A percentile compares a stretch with the other conserved stretches of the same genome.
Conservation (phyloP, 2,888 invertebrate species). For the Parnassius glacialis region DNA sequence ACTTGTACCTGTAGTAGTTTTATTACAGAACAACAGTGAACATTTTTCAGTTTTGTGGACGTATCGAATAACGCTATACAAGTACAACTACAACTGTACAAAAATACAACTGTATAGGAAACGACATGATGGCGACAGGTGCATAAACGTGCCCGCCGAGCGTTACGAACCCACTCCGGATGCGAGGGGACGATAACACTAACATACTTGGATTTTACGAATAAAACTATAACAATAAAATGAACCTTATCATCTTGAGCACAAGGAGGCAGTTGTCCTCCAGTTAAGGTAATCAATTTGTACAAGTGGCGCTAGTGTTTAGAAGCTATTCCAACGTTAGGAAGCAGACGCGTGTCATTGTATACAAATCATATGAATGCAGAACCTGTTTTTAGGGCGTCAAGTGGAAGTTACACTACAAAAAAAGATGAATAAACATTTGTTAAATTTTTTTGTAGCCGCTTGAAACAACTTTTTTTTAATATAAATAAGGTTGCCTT, state of each 20-base stretch:
- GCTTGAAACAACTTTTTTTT: too few species aligned
- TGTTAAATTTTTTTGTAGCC: constrained; percentile 7
- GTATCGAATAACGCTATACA: constrained; percentile 23
- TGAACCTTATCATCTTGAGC: constrained; percentile 29
- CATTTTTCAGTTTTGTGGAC: constrained; percentile 29
- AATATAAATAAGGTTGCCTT: too few species aligned
- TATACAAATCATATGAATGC: not conserved
- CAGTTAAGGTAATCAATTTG: constrained; percentile 29
- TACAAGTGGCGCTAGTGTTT: constrained; percentile 34
- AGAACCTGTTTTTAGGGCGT: constrained; percentile 7
- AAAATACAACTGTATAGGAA: constrained; percentile 24
- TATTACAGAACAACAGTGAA: constrained; percentile 1
- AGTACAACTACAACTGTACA: too few species aligned
- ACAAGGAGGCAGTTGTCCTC: constrained; percentile 4
- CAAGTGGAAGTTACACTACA: not conserved
- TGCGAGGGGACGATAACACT: constrained; percentile 45
- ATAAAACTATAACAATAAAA: constrained; percentile 13
- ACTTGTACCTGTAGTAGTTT: too few species aligned
- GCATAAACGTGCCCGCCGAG: constrained; percentile 55
- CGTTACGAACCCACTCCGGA: constrained; percentile 43
- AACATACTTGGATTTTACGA: constrained; percentile 27
- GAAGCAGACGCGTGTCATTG: constrained; percentile 14
- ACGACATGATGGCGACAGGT: constrained; percentile 63
- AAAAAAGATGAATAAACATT: not conserved
- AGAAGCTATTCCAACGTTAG: constrained; percentile 1